These are phyloP conservation scores for Diuraphis noxia DNA, from an alignment of 1,140 invertebrate genomes.

Conservation along the genomic window DNA sequence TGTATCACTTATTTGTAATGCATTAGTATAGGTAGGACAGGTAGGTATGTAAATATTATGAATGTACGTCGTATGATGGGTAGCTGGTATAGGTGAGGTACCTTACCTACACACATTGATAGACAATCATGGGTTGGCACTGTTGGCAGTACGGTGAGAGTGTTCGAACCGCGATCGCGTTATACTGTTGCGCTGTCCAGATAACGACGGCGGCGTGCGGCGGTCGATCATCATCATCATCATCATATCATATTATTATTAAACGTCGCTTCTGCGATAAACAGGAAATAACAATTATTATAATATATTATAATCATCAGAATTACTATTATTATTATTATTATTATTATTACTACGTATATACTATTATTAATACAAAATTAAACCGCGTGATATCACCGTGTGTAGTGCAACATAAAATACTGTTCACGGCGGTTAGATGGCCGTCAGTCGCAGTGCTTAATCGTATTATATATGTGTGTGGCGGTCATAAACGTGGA, in stretches of 20 bases:
- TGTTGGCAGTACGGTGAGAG: not conserved
- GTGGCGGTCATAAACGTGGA: not conserved
- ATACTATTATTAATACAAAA: not conserved
- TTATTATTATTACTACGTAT: not conserved
- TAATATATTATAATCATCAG: not conserved
- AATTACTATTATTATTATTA: not conserved
- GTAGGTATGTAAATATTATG: not conserved
- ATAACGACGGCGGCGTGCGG: not conserved
- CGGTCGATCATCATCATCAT: not conserved
- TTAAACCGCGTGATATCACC: not conserved
- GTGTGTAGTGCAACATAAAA: not conserved
- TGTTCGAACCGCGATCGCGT: not conserved
- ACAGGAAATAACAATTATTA: constrained; percentile 10
- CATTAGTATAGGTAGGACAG: not conserved
- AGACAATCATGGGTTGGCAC: not conserved
- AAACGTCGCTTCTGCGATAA: not conserved
- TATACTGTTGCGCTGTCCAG: not conserved
- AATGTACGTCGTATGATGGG: not conserved
- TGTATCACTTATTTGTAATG: not conserved
- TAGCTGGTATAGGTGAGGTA: not conserved
- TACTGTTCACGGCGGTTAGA: not conserved
- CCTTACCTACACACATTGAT: not conserved
- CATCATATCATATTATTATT: not conserved
- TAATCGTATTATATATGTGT: not conserved
- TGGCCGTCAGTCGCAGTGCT: not conserved